Evolutionary conservation across 2,888 invertebrate genomes (phyloP).

Genomic region (Cataglyphis rosenhaueri): DNA sequence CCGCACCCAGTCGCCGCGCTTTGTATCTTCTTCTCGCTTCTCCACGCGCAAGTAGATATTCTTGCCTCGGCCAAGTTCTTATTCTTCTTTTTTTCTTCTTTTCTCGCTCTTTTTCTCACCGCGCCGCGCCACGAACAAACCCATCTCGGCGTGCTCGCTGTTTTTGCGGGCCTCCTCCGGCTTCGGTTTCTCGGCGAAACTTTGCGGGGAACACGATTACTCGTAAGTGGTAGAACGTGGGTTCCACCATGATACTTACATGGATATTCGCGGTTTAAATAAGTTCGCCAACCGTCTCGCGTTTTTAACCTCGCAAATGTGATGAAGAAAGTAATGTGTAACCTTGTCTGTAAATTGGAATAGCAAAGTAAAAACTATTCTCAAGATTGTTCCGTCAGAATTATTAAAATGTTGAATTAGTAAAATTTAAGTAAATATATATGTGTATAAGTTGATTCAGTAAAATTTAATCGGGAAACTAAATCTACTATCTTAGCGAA

Average conservation of each 20-base stretch:
- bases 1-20: conserved; percentile 46
- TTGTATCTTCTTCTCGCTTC: conserved; percentile 49
- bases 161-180: conserved; percentile 18
- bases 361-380: background rate
- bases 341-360: background rate
- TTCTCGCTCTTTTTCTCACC: conserved; percentile 17
- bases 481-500: background rate
- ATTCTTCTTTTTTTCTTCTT: conserved; percentile 8
- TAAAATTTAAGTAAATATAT: background rate
- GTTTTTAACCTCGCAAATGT: conserved; percentile 26
- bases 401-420: background rate
- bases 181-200: conserved; percentile 56
- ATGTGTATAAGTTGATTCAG: background rate
- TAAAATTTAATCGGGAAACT: conserved; percentile 12
- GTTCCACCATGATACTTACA: background rate
- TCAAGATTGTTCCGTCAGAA: background rate
- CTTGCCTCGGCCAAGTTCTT: conserved; percentile 19
- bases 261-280: conserved; percentile 38
- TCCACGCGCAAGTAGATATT: conserved; percentile 7
- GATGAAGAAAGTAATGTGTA: background rate
- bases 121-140: conserved; percentile 50
- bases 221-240: conserved; percentile 53
- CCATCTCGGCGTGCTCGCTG: conserved; percentile 29
- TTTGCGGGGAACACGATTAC: conserved; percentile 53
- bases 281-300: conserved; percentile 3